phyloP scores from a whole-genome alignment of 2,797 vertebrate genomes.

The Gymnopithys bicolor region DNA sequence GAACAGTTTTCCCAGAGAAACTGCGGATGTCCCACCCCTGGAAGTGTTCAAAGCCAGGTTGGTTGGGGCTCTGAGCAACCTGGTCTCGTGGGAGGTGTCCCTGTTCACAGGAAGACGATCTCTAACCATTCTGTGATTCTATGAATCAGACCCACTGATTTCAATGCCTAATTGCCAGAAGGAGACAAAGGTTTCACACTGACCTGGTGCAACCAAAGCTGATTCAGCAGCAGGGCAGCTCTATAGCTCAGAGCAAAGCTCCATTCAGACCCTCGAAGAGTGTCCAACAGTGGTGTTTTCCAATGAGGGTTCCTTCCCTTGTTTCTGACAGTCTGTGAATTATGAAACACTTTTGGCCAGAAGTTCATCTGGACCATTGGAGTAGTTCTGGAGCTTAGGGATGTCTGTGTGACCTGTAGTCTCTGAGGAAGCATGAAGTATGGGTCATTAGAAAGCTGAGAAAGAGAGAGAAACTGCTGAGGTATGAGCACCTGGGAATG shows the following conservation, averaged over 20 bases:
- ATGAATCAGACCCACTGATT: not conserved
- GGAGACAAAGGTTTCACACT: not conserved
- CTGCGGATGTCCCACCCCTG: not conserved
- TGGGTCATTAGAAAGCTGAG: not conserved
- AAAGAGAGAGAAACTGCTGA: not conserved
- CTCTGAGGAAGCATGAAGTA: not conserved
- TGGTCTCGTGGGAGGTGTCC: not conserved
- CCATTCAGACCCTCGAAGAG: not conserved
- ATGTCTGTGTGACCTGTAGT: not conserved
- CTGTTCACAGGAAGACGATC: not conserved
- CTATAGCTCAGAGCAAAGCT: not conserved
- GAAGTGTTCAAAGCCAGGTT: not conserved
- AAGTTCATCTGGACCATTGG: not conserved
- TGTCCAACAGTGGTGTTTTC: not conserved
- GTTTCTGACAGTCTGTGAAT: not conserved
- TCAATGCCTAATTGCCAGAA: accelerated
- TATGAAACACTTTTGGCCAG: not conserved
- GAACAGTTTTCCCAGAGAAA: not conserved
- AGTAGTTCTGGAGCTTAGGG: not conserved
- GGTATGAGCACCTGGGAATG: not conserved
- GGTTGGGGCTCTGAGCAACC: not conserved
- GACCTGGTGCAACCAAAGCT: not conserved
- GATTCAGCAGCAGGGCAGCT: not conserved
- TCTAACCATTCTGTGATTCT: not conserved
- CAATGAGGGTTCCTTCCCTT: not conserved